Evolutionary conservation across 2,888 invertebrate genomes (phyloP).

Genomic region (Baronia brevicornis): DNA sequence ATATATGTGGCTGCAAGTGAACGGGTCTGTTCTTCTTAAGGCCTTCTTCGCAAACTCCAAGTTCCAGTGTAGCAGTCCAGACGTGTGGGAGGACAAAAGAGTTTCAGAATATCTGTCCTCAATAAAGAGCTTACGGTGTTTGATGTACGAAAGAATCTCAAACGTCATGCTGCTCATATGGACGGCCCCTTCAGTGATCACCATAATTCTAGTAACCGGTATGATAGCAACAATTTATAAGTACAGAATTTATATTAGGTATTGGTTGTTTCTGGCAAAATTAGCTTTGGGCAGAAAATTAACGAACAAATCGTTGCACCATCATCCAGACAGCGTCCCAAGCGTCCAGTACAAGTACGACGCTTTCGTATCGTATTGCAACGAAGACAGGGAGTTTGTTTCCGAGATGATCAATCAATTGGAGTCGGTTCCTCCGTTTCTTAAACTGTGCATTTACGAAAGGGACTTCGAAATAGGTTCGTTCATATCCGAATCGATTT

Average conservation of each 20-base stretch:
- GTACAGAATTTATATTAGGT: constrained; percentile 67
- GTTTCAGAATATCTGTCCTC: constrained; percentile 58
- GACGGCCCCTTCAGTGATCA: constrained; percentile 54
- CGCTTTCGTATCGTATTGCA: constrained; percentile 77
- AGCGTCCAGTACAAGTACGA: constrained; percentile 66
- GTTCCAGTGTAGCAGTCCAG: constrained; percentile 60
- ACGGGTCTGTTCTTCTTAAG: constrained; percentile 43
- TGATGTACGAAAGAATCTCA: constrained; percentile 55
- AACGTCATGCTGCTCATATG: constrained; percentile 53
- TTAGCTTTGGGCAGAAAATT: constrained; percentile 63
- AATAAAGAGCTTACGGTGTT: constrained; percentile 49
- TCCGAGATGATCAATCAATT: constrained; percentile 75
- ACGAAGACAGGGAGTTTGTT: constrained; percentile 78
- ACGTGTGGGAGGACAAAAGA: constrained; percentile 57
- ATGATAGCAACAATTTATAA: constrained; percentile 42
- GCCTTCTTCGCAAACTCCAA: constrained; percentile 46
- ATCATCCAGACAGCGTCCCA: constrained; percentile 24
- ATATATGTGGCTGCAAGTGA: constrained; percentile 55
- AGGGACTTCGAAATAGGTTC: constrained; percentile 80
- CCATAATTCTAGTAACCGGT: constrained; percentile 41
- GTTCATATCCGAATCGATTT: constrained; percentile 79
- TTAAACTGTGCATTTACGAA: constrained; percentile 81
- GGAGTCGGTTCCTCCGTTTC: constrained; percentile 74
- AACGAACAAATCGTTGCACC: constrained; percentile 33
- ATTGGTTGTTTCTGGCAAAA: constrained; percentile 74